These are phyloP conservation scores for Bucco capensis DNA, from an alignment of 2,113 vertebrate genomes.

Conservation along the genomic window DNA sequence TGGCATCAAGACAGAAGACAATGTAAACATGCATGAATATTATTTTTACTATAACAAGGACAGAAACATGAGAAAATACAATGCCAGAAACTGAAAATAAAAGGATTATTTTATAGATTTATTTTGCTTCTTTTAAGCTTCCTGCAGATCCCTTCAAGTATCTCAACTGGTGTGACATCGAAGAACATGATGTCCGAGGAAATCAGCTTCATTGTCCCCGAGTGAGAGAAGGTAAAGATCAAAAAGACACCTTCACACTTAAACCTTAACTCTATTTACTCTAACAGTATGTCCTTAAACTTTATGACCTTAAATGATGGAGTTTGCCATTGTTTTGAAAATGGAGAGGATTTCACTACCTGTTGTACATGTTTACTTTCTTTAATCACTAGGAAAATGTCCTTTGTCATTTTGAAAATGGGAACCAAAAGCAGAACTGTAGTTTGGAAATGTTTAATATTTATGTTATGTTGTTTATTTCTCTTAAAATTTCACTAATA, in stretches of 20 bases:
- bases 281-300: not conserved
- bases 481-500: not conserved
- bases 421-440: not conserved
- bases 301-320: not conserved
- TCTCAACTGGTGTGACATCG: conserved; percentile 81
- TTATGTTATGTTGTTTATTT: not conserved
- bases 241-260: not conserved
- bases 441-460: too few relatives aligned
- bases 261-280: not conserved
- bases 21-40: not conserved
- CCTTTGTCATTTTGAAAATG: not conserved
- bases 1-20: not conserved
- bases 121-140: conserved; percentile 73
- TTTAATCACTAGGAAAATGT: not conserved
- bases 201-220: conserved; percentile 88
- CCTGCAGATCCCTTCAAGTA: conserved; percentile 86
- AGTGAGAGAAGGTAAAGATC: conserved; percentile 86
- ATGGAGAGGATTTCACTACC: not conserved
- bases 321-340: not conserved
- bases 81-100: not conserved
- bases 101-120: not conserved
- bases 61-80: not conserved
- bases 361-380: not conserved
- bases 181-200: conserved; percentile 82
- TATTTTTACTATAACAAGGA: not conserved